phyloP scores from a whole-genome alignment of 2,113 vertebrate species.

The Agapornis roseicollis region DNA sequence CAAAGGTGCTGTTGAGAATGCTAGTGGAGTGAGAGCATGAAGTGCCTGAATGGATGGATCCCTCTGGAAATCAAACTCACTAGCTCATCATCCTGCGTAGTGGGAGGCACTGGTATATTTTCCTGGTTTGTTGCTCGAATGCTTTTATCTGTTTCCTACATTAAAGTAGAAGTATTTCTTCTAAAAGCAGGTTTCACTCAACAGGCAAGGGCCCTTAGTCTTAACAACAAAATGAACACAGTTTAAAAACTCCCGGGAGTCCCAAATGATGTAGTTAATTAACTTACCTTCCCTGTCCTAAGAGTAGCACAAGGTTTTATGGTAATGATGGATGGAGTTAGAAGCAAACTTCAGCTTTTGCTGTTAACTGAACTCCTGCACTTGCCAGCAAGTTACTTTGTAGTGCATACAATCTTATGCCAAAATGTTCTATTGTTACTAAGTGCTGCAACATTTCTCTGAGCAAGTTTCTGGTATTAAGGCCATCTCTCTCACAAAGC shows the following conservation, averaged over 20 bases:
- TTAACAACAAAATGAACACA: background rate
- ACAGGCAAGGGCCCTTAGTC: background rate
- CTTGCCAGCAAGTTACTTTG: background rate
- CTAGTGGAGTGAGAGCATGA: background rate
- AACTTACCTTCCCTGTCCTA: background rate
- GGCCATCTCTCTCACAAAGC: background rate
- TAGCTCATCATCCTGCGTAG: rapidly evolving
- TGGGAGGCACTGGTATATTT: background rate
- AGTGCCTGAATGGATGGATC: background rate
- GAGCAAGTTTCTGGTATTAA: background rate
- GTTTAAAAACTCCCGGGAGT: background rate
- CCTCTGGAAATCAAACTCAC: rapidly evolving
- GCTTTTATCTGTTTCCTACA: background rate
- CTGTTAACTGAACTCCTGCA: background rate
- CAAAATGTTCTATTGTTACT: background rate
- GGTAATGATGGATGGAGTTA: background rate
- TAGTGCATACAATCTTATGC: background rate
- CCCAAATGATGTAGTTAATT: background rate
- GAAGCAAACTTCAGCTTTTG: background rate
- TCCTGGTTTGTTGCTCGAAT: background rate
- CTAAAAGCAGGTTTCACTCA: background rate
- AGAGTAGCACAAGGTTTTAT: background rate
- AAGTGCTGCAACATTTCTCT: background rate
- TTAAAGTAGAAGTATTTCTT: background rate
- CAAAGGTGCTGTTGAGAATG: background rate